phyloP scores from a whole-genome alignment of 2,888 invertebrate species.

The Furcula furcula region DNA sequence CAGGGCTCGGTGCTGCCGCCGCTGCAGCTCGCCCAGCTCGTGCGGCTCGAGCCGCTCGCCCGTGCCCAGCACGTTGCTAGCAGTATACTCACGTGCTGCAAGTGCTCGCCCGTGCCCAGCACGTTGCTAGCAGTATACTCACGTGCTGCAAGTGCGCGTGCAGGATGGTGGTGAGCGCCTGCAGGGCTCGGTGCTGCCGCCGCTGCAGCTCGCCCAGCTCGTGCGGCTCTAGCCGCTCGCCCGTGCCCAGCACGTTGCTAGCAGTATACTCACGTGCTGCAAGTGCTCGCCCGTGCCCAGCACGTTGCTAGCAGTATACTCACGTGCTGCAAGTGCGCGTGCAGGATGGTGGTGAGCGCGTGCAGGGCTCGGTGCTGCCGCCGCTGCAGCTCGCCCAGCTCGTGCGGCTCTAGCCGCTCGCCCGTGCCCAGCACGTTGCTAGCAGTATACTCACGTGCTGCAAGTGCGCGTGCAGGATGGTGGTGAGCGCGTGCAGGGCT shows the following conservation, averaged over 20 bases:
- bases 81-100: slow-evolving; percentile 84
- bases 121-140: slow-evolving; percentile 68
- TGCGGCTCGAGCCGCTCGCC: slow-evolving; percentile 76
- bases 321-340: slow-evolving; percentile 87
- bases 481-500: slow-evolving; percentile 85
- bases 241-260: slow-evolving; percentile 88
- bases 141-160: slow-evolving; percentile 88
- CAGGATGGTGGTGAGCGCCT: slow-evolving; percentile 84
- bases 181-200: slow-evolving; percentile 82
- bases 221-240: slow-evolving; percentile 52
- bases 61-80: no score
- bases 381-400: slow-evolving; percentile 39
- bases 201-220: slow-evolving; percentile 41
- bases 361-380: slow-evolving; percentile 84
- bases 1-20: no score
- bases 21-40: no score
- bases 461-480: slow-evolving; percentile 87
- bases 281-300: slow-evolving; percentile 88
- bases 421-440: slow-evolving; percentile 88
- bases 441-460: slow-evolving; percentile 83
- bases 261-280: slow-evolving; percentile 83
- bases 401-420: slow-evolving; percentile 48
- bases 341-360: slow-evolving; percentile 84
- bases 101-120: slow-evolving; percentile 88
- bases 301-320: slow-evolving; percentile 77